Percentiles rank a stretch among this genome's conserved stretches.
Evolutionary conservation across 1,140 invertebrate genomes (phyloP).

Genomic region (Bombyx mandarina): DNA sequence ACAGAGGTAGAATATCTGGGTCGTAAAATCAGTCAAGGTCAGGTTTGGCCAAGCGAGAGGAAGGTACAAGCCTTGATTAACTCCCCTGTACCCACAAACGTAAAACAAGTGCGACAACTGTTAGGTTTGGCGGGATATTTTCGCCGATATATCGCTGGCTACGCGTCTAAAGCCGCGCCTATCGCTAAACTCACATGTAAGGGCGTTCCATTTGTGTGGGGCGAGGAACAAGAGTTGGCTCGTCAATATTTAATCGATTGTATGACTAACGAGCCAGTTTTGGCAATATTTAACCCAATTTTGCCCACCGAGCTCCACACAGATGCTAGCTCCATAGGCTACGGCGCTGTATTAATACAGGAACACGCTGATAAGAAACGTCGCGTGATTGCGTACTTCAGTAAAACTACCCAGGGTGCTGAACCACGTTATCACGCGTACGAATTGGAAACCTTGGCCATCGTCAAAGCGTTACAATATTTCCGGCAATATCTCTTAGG

Average conservation of each 20-base stretch:
- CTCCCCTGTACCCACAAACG: slow-evolving; percentile 23
- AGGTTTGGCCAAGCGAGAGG: slow-evolving; percentile 16
- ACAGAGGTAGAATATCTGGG: slow-evolving; percentile 31
- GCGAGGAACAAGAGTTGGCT: slow-evolving; percentile 19
- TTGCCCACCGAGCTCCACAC: slow-evolving; percentile 27
- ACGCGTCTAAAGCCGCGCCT: slow-evolving; percentile 19
- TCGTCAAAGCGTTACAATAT: slow-evolving; percentile 15
- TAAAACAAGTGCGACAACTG: slow-evolving; percentile 27
- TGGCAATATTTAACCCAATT: slow-evolving; percentile 26
- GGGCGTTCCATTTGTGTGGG: slow-evolving; percentile 22
- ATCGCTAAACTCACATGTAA: slow-evolving; percentile 25
- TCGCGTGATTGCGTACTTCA: slow-evolving; percentile 30
- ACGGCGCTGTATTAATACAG: slow-evolving; percentile 30
- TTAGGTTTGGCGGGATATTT: slow-evolving; percentile 25
- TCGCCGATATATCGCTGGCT: slow-evolving; percentile 25
- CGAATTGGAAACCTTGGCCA: slow-evolving; percentile 13
- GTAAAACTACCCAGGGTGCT: slow-evolving; percentile 28
- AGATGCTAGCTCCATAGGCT: slow-evolving; percentile 39
- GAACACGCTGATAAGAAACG: slow-evolving; percentile 12
- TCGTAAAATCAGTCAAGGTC: slow-evolving; percentile 8
- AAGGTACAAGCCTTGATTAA: slow-evolving; percentile 19
- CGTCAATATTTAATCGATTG: slow-evolving; percentile 21
- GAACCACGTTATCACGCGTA: slow-evolving; percentile 28
- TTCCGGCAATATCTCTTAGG: slow-evolving; percentile 18
- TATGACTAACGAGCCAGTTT: slow-evolving; percentile 20